phyloP scores from a whole-genome alignment of 2,797 vertebrate genomes.

The Adrianichthys oophorus region DNA sequence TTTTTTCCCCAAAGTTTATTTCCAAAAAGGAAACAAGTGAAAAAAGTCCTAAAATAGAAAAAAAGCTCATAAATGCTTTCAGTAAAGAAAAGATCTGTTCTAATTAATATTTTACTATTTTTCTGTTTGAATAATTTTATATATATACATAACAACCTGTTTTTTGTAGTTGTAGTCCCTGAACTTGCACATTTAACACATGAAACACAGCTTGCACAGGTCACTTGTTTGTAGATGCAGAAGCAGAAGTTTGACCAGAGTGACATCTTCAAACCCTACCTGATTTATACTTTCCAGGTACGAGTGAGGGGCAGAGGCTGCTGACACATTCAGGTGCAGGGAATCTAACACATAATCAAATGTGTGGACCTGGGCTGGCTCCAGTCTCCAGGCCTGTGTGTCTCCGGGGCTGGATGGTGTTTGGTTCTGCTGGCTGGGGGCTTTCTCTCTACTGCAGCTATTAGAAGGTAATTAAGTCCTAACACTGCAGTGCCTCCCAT shows the following conservation, averaged over 20 bases:
- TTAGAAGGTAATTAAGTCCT: constrained; percentile 94
- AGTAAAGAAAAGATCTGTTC: too few species aligned
- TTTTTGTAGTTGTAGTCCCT: too few species aligned
- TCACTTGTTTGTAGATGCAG: neutral
- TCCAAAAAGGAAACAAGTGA: too few species aligned
- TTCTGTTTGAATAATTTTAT: too few species aligned
- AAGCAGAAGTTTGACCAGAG: neutral
- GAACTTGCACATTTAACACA: too few species aligned
- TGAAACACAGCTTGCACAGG: too few species aligned
- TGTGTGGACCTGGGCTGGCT: constrained; percentile 29
- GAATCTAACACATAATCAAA: constrained; percentile 11
- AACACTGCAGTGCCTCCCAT: constrained; percentile 87
- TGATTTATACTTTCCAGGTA: neutral
- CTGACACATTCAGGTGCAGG: neutral
- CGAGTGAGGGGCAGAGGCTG: constrained; percentile 13
- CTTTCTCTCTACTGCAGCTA: constrained; percentile 85
- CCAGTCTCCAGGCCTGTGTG: constrained; percentile 65
- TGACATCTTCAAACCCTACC: neutral
- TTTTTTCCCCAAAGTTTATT: too few species aligned
- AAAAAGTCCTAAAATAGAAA: too few species aligned
- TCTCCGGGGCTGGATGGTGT: constrained; percentile 51
- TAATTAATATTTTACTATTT: too few species aligned
- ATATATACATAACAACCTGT: too few species aligned
- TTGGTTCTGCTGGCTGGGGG: constrained; percentile 58
- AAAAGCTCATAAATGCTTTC: too few species aligned